Evolutionary conservation across 1,140 invertebrate genomes (phyloP).

Genomic region (Drosophila kikkawai): DNA sequence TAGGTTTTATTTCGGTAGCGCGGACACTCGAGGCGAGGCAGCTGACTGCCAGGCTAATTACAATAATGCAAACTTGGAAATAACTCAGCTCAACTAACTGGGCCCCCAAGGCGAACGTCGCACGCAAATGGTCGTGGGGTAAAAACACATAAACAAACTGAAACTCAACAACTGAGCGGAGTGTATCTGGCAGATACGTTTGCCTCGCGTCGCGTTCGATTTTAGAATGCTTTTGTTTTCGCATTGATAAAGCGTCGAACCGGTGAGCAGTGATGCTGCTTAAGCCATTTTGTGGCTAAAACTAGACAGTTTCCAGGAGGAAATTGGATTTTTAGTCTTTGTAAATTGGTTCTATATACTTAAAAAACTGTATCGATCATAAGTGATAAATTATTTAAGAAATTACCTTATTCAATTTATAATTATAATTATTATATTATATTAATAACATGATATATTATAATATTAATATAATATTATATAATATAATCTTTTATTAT

Average conservation of each 20-base stretch:
- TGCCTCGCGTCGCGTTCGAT: slow-evolving; percentile 4
- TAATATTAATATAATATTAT: too few species aligned
- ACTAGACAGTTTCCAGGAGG: background rate
- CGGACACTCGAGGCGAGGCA: slow-evolving; percentile 21
- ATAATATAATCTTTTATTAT: too few species aligned
- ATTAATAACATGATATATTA: too few species aligned
- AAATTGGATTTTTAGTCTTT: background rate
- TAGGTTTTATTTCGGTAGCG: slow-evolving; percentile 11
- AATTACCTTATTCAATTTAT: too few species aligned
- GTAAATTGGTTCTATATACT: background rate
- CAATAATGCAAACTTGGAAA: slow-evolving; percentile 51
- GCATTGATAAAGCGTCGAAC: slow-evolving; percentile 25
- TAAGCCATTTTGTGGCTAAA: background rate
- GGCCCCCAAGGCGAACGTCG: slow-evolving; percentile 39
- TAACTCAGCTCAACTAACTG: slow-evolving; percentile 15
- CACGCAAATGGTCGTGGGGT: slow-evolving; percentile 35
- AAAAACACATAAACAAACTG: slow-evolving; percentile 19
- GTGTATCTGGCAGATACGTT: slow-evolving; percentile 18
- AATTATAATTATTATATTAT: too few species aligned
- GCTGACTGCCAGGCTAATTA: slow-evolving; percentile 48
- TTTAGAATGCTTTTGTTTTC: slow-evolving; percentile 38
- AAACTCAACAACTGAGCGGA: background rate
- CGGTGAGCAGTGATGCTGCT: slow-evolving; percentile 4
- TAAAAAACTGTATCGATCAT: background rate
- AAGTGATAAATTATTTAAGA: too few species aligned